phyloP scores from a whole-genome alignment of 2,888 invertebrate genomes.

The Drosophila algonquin region DNA sequence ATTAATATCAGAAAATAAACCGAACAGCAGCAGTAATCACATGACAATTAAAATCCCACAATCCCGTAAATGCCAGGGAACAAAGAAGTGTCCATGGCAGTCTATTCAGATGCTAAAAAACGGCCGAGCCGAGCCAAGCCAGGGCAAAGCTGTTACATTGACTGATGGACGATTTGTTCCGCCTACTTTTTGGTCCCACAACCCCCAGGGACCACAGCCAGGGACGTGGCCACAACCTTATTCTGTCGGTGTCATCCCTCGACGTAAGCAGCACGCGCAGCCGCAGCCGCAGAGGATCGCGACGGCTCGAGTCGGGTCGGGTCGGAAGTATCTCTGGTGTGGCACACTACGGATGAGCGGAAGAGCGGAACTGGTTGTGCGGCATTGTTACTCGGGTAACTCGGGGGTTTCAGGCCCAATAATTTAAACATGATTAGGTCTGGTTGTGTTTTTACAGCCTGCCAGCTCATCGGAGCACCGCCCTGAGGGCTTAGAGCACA shows the following conservation, averaged over 20 bases:
- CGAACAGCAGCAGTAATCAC: constrained; percentile 40
- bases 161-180: constrained; percentile 81
- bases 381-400: constrained; percentile 65
- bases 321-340: constrained; percentile 16
- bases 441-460: constrained; percentile 83
- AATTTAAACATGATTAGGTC: constrained; percentile 84
- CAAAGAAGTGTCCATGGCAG: constrained; percentile 28
- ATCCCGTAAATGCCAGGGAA: constrained; percentile 34
- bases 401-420: constrained; percentile 68
- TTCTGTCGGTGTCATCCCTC: constrained; percentile 15
- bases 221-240: neutral
- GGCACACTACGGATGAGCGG: constrained; percentile 25
- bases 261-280: constrained; percentile 68
- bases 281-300: constrained; percentile 4
- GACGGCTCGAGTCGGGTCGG: neutral
- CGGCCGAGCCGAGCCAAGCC: constrained; percentile 11
- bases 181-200: constrained; percentile 72
- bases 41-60: constrained; percentile 75
- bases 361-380: constrained; percentile 75
- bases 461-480: constrained; percentile 50
- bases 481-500: constrained; percentile 76
- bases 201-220: neutral
- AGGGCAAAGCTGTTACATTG: constrained; percentile 65
- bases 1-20: constrained; percentile 65
- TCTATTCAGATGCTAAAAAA: constrained; percentile 58